Conservation (phyloP, 2,113 vertebrate species). For the Chlamydotis undulata region DNA sequence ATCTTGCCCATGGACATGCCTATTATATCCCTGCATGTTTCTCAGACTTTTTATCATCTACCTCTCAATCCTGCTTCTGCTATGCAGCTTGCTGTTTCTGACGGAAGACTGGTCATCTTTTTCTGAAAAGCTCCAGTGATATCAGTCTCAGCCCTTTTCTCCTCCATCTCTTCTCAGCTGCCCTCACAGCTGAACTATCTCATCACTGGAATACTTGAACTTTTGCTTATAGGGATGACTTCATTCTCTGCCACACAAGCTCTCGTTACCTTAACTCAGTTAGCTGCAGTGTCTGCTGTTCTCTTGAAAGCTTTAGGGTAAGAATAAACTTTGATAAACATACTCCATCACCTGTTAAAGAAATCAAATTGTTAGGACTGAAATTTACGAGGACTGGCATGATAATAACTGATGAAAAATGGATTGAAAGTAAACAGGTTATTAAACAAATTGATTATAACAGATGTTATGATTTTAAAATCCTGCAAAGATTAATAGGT, state of each 20-base stretch:
- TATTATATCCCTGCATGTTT: not conserved
- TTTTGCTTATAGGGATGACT: not conserved
- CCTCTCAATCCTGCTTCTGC: not conserved
- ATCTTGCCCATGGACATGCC: not conserved
- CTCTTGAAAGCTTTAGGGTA: not conserved
- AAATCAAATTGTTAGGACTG: not conserved
- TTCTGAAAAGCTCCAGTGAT: not conserved
- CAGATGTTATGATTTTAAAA: not conserved
- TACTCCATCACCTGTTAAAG: not conserved
- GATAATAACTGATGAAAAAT: not conserved
- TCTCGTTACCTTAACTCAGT: not conserved
- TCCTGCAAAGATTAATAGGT: not conserved
- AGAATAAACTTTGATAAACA: not conserved
- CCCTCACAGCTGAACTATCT: not conserved
- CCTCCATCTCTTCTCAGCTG: not conserved
- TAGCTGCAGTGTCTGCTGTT: not conserved
- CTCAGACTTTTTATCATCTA: not conserved
- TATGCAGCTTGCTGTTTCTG: not conserved
- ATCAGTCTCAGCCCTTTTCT: not conserved
- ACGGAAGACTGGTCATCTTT: not conserved
- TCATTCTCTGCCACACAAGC: not conserved
- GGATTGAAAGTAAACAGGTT: not conserved
- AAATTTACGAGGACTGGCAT: not conserved
- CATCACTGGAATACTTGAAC: not conserved
- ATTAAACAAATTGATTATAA: not conserved